phyloP scores from a whole-genome alignment of 2,888 invertebrate genomes.

The Colostygia pectinataria region DNA sequence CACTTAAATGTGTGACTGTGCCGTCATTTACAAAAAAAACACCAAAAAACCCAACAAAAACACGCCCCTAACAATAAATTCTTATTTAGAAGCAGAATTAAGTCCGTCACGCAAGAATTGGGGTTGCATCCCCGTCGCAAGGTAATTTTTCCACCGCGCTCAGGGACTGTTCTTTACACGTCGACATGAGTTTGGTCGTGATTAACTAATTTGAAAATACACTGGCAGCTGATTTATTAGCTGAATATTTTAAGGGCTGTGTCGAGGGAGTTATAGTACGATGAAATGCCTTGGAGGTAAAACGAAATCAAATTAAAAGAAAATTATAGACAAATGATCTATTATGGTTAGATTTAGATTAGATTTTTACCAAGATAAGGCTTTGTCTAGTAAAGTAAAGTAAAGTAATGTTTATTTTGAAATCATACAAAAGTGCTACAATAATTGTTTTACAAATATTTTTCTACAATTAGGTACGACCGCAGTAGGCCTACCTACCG shows the following conservation, averaged over 20 bases:
- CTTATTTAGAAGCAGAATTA: slow-evolving; percentile 25
- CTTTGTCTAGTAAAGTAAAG: too few species aligned
- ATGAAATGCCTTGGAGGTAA: slow-evolving; percentile 1
- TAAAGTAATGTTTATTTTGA: too few species aligned
- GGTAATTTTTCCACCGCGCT: slow-evolving; percentile 25
- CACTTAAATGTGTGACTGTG: too few species aligned
- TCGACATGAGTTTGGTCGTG: slow-evolving; percentile 27
- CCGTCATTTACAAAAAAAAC: too few species aligned
- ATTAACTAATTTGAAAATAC: slow-evolving; percentile 34
- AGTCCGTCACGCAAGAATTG: slow-evolving; percentile 24
- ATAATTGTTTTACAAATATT: too few species aligned
- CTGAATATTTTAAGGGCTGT: slow-evolving; percentile 8
- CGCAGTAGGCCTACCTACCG: too few species aligned
- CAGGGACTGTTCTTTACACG: slow-evolving; percentile 33
- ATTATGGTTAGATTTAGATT: too few species aligned
- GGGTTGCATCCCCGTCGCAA: slow-evolving; percentile 13
- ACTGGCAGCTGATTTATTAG: slow-evolving; percentile 22
- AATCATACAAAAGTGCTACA: too few species aligned
- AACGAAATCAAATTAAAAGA: neutral
- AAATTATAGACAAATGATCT: too few species aligned
- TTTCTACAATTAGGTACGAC: too few species aligned
- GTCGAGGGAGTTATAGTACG: neutral
- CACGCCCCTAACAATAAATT: slow-evolving; percentile 22
- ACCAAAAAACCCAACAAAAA: too few species aligned
- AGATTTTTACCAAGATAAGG: too few species aligned